Conservation (phyloP, 2,888 invertebrate genomes). For the Lepidonotus clava region DNA sequence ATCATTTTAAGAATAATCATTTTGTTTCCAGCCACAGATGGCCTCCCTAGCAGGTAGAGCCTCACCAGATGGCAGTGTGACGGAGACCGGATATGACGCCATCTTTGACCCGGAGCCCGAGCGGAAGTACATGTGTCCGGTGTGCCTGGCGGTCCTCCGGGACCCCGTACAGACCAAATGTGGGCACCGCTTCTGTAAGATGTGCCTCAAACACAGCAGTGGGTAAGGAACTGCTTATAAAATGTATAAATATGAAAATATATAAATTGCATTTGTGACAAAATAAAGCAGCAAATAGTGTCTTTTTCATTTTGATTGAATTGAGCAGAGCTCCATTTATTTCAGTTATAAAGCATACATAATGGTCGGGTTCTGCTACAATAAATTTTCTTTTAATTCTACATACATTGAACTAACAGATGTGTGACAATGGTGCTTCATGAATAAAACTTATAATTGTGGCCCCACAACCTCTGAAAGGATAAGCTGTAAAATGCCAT, state of each 20-base stretch:
- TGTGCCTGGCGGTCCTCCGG: slow-evolving; percentile 72
- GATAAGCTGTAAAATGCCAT: too few species aligned
- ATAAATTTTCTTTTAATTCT: not conserved
- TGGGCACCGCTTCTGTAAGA: slow-evolving; percentile 76
- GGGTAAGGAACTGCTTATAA: slow-evolving; percentile 18
- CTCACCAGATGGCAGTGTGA: not conserved
- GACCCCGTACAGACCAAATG: slow-evolving; percentile 76
- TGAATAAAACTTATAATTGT: too few species aligned
- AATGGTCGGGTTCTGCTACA: too few species aligned
- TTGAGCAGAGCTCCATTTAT: too few species aligned
- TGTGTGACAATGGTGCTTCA: too few species aligned
- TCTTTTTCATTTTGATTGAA: too few species aligned
- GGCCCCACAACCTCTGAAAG: too few species aligned
- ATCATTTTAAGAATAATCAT: too few species aligned
- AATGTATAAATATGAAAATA: too few species aligned
- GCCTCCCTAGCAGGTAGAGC: not conserved
- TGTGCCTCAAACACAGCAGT: slow-evolving; percentile 67
- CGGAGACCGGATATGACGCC: slow-evolving; percentile 46
- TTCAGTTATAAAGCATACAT: too few species aligned
- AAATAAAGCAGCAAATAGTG: not conserved
- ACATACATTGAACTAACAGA: not conserved
- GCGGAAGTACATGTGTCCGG: slow-evolving; percentile 73
- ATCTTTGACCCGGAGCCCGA: slow-evolving; percentile 66
- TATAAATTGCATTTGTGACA: not conserved
- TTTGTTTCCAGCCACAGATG: not conserved